phyloP scores from a whole-genome alignment of 2,113 vertebrate genomes.

The Tiliqua scincoides region DNA sequence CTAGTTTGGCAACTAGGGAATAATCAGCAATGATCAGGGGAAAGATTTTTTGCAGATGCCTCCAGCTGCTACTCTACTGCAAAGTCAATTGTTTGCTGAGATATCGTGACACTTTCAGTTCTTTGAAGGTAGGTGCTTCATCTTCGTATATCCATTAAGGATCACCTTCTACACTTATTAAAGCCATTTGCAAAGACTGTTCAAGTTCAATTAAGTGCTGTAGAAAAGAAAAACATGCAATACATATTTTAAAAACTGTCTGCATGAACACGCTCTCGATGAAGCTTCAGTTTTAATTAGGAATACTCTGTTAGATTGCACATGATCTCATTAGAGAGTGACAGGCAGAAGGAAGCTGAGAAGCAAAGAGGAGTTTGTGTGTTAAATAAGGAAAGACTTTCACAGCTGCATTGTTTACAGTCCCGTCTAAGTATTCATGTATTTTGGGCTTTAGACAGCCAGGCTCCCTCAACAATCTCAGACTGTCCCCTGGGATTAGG shows the following conservation, averaged over 20 bases:
- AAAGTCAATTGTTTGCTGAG: background rate
- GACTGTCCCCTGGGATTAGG: background rate
- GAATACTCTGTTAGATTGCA: slow-evolving; percentile 22
- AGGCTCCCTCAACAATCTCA: slow-evolving; percentile 24
- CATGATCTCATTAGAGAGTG: background rate
- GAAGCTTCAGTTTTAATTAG: slow-evolving; percentile 18
- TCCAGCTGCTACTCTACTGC: background rate
- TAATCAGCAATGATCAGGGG: background rate
- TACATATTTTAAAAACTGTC: slow-evolving; percentile 9
- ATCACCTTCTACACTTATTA: background rate
- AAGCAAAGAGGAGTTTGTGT: background rate
- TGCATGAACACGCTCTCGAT: background rate
- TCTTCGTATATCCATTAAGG: background rate
- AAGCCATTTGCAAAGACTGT: background rate
- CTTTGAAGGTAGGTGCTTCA: background rate
- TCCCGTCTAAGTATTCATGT: accelerated
- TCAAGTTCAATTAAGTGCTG: background rate
- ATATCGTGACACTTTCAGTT: background rate
- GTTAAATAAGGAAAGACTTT: slow-evolving; percentile 16
- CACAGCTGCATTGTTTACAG: slow-evolving; percentile 4
- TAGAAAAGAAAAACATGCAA: slow-evolving; percentile 5
- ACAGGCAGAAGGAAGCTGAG: slow-evolving; percentile 32
- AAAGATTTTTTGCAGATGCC: too few relatives aligned
- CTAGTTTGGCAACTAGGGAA: background rate
- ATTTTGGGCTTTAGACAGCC: slow-evolving; percentile 1